A percentile compares a stretch with the other conserved stretches of the same genome.
These are phyloP conservation scores for Mesocricetus auratus DNA, from an alignment of 2,113 vertebrate genomes.

Conservation along the genomic window DNA sequence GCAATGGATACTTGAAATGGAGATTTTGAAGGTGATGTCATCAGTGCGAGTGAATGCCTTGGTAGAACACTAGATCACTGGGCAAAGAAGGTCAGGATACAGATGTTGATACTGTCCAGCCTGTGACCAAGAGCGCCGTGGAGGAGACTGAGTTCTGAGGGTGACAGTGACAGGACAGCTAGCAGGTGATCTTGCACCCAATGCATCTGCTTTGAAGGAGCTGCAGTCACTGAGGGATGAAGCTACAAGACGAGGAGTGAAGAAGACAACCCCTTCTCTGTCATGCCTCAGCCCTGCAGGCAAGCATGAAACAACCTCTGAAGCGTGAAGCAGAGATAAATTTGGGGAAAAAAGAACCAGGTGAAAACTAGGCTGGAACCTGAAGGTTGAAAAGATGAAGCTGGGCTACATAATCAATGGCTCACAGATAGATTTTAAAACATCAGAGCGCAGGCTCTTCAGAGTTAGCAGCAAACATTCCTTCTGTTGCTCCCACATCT, in stretches of 20 bases:
- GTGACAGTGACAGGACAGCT: neutral
- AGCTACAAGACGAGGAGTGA: neutral
- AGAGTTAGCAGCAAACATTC: neutral
- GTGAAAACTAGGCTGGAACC: constrained; percentile 17
- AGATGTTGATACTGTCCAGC: neutral
- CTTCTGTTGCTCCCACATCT: neutral
- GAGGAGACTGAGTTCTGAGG: neutral
- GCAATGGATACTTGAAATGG: neutral
- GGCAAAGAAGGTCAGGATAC: neutral
- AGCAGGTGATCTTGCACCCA: no score
- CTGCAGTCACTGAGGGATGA: neutral
- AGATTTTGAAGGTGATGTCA: constrained; percentile 30
- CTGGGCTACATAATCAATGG: neutral
- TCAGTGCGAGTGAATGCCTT: neutral
- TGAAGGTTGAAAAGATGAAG: constrained; percentile 17
- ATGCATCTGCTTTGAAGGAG: neutral
- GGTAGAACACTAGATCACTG: neutral
- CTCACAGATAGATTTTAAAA: constrained; percentile 8
- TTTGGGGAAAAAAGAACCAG: constrained; percentile 8
- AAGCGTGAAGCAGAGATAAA: constrained; percentile 11
- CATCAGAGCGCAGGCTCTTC: constrained; percentile 4
- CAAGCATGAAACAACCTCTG: neutral
- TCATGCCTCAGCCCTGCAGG: neutral
- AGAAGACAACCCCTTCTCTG: neutral
- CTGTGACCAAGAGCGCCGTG: neutral